These are phyloP conservation scores for Drosophila elegans DNA, from an alignment of 1,140 invertebrate genomes.

Conservation along the genomic window DNA sequence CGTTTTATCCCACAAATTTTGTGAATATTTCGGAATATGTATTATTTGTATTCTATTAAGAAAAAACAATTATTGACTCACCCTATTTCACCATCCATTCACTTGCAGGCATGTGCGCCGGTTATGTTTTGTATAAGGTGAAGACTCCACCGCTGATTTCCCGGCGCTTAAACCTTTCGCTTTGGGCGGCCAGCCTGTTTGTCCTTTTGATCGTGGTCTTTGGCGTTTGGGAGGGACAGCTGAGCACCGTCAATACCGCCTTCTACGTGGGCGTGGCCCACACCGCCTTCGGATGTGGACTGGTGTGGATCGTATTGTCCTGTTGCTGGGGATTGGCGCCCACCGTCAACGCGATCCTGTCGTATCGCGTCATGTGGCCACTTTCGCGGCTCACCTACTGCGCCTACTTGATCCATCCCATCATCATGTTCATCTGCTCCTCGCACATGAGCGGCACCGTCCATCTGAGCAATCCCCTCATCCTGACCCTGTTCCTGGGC, in stretches of 20 bases:
- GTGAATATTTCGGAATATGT: too few species aligned
- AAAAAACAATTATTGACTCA: not conserved
- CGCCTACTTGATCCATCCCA: slow-evolving; percentile 95
- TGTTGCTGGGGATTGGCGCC: slow-evolving; percentile 92
- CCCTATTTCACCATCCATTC: not conserved
- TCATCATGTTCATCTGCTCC: slow-evolving; percentile 91
- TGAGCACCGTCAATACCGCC: slow-evolving; percentile 88
- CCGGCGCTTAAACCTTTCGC: slow-evolving; percentile 86
- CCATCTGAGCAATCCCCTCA: slow-evolving; percentile 90
- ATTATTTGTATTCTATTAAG: too few species aligned
- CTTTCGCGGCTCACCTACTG: slow-evolving; percentile 95
- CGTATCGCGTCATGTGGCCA: slow-evolving; percentile 92
- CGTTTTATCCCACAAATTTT: too few species aligned
- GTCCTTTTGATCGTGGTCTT: slow-evolving; percentile 90
- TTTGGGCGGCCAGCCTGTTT: slow-evolving; percentile 87
- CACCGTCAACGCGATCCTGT: slow-evolving; percentile 90
- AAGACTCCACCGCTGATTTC: slow-evolving; percentile 89
- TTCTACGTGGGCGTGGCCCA: slow-evolving; percentile 88
- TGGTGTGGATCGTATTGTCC: slow-evolving; percentile 93
- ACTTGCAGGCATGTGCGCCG: slow-evolving; percentile 88
- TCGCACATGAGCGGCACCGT: slow-evolving; percentile 91
- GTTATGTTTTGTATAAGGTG: slow-evolving; percentile 90
- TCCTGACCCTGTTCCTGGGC: slow-evolving; percentile 91
- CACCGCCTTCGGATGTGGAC: slow-evolving; percentile 90
- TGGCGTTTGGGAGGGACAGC: slow-evolving; percentile 89